Evolutionary conservation across 1,140 invertebrate species (phyloP).

Genomic region (Macrotrachela quadricornifera): DNA sequence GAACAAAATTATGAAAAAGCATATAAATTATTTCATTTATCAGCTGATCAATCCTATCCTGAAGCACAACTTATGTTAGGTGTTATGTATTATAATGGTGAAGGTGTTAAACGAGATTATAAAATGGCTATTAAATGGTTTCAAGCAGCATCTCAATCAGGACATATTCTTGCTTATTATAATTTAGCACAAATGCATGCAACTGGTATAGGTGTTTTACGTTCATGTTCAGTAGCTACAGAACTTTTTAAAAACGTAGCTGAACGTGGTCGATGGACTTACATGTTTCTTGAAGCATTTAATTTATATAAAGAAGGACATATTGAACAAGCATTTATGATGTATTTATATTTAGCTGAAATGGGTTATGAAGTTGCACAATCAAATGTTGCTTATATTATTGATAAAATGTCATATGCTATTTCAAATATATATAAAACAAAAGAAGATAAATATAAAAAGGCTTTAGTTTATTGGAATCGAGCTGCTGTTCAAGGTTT

Average conservation of each 20-base stretch:
- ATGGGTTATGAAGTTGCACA: conserved; percentile 94
- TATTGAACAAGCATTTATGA: conserved; percentile 58
- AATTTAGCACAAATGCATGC: conserved; percentile 98
- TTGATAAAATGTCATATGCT: conserved; percentile 42
- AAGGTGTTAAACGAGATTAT: conserved; percentile 69
- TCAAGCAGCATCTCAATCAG: conserved; percentile 80
- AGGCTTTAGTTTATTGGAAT: conserved; percentile 69
- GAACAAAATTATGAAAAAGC: conserved; percentile 70
- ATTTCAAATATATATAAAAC: background rate
- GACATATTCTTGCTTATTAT: conserved; percentile 83
- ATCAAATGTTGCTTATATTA: conserved; percentile 79
- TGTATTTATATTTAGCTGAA: conserved; percentile 75
- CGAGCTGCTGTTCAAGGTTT: conserved; percentile 71
- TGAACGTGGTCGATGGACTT: conserved; percentile 77
- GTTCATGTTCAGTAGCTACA: conserved; percentile 68
- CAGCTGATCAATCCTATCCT: conserved; percentile 58
- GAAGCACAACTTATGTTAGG: conserved; percentile 91
- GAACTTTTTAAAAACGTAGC: conserved; percentile 90
- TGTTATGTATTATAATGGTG: conserved; percentile 87
- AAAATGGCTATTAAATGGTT: conserved; percentile 91
- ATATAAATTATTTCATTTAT: conserved; percentile 68
- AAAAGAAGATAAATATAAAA: conserved; percentile 46
- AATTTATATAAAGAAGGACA: conserved; percentile 56
- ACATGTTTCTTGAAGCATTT: conserved; percentile 71
- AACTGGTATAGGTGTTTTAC: conserved; percentile 73